Base-by-base conservation (phyloP, 2,888 invertebrate genomes). In the Apoderus coryli region DNA sequence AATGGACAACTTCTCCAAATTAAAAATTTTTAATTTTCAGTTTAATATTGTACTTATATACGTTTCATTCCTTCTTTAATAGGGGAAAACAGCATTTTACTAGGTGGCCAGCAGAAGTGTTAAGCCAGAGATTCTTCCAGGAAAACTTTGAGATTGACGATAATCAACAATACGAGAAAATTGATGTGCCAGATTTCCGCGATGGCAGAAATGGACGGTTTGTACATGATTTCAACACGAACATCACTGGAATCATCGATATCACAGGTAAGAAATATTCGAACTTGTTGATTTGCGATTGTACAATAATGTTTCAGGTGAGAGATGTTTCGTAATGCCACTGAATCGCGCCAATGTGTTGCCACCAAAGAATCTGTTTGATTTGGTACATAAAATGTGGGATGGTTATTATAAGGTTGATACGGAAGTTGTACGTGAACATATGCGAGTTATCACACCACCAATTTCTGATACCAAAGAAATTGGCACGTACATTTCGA, bases 261-360 rank as follows among this genome's bases (percentile, higher is more conserved):
- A 44, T 51, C 2, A 52, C 53, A 10, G 52, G 52, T 38, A 13
- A 16, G 33, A 12, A 5, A 22, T 10, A 22, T 27, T 13, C 7
- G 9, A 19, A 7, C 9, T 19, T 9, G n/a, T n/a, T n/a, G n/a
- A n/a, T n/a, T n/a, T n/a, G n/a, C n/a, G n/a, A n/a, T n/a, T n/a
- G n/a, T n/a, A n/a, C n/a, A n/a, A n/a, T 25, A 54, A 54, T 36
- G 40, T 48, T 2, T 46, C 47, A 13, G 54, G 53, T 11, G 37
- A 44, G 12, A 74, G 84, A 14, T 95, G 95, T 63, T 95, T 90
- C 61, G 71, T 88, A 10, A 86, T 90, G 84, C 79, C 82, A 1
- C 61, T 93, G 50, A 80, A 92, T 60, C 71, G 79, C 15, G 66
- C 33, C 10, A 42, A 71, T 33, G 79, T 88, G 38, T 60, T 84